Percentiles rank a stretch among this genome's conserved stretches.
Conservation (phyloP, 2,888 invertebrate species). For the Amphipoea oculea region DNA sequence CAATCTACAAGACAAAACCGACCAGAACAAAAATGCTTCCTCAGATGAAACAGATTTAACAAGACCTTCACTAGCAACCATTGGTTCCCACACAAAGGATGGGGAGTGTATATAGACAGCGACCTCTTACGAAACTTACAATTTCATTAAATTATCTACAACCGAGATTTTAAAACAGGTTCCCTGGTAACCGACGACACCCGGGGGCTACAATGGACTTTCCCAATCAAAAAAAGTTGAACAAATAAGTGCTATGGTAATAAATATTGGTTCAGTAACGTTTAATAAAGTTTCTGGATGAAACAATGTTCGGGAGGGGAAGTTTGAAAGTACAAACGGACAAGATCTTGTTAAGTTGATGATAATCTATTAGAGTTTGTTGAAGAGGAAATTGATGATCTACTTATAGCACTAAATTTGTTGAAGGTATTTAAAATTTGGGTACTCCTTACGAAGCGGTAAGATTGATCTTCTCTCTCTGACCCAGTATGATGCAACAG, state of each 20-base stretch:
- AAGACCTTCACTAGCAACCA: conserved; percentile 40
- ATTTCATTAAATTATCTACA: conserved; percentile 77
- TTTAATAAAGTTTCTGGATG: conserved; percentile 33
- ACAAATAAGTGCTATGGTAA: conserved; percentile 63
- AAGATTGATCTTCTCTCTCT: not conserved
- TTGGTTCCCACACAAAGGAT: conserved; percentile 65
- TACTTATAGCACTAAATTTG: not conserved
- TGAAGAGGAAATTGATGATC: not conserved
- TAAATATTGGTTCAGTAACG: conserved; percentile 39
- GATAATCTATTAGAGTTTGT: not conserved
- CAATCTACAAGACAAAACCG: not conserved
- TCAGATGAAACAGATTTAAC: not conserved
- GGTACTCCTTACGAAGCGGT: not conserved
- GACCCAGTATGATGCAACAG: conserved; percentile 23
- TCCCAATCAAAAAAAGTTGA: conserved; percentile 66
- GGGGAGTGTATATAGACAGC: conserved; percentile 45
- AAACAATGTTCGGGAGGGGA: conserved; percentile 16
- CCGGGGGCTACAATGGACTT: conserved; percentile 70
- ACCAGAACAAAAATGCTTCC: not conserved
- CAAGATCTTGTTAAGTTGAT: conserved; percentile 3
- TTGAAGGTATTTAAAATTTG: not conserved
- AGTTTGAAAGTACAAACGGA: conserved; percentile 4
- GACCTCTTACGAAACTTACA: conserved; percentile 75
- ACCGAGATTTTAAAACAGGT: conserved; percentile 71
- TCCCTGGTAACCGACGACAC: conserved; percentile 69